phyloP scores from a whole-genome alignment of 2,888 invertebrate species.

The Embidobia sp. region DNA sequence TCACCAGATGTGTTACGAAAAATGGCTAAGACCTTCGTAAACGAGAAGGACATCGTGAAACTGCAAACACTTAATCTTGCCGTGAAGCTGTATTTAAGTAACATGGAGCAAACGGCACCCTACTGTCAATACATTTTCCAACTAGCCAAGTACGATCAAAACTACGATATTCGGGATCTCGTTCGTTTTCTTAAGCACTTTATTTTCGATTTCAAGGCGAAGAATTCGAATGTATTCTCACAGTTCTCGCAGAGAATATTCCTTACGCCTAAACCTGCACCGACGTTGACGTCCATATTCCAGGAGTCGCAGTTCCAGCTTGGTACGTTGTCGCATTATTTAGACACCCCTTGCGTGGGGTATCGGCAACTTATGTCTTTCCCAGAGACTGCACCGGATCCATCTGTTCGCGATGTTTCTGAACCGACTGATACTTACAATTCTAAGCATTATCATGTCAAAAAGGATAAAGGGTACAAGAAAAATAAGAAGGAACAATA shows the following conservation, averaged over 20 bases:
- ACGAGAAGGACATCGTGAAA: conserved; percentile 97
- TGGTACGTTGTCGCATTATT: conserved; percentile 96
- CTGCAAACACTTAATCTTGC: conserved; percentile 97
- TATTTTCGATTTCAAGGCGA: conserved; percentile 85
- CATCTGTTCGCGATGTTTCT: conserved; percentile 89
- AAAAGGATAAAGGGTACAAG: conserved; percentile 77
- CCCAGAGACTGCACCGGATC: conserved; percentile 89
- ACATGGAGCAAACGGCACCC: conserved; percentile 91
- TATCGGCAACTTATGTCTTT: conserved; percentile 94
- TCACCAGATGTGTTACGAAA: conserved; percentile 95
- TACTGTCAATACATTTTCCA: conserved; percentile 96
- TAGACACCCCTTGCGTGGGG: conserved; percentile 92
- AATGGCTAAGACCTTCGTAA: conserved; percentile 92
- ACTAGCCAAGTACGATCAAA: conserved; percentile 97
- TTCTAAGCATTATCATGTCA: conserved; percentile 70
- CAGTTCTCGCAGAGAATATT: conserved; percentile 92
- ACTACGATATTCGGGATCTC: conserved; percentile 98
- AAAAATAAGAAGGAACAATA: conserved; percentile 83
- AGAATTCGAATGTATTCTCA: conserved; percentile 81
- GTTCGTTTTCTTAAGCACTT: conserved; percentile 94
- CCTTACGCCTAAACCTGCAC: conserved; percentile 96
- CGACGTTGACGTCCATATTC: conserved; percentile 92
- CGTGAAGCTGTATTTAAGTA: conserved; percentile 94
- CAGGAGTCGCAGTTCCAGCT: conserved; percentile 92
- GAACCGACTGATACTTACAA: conserved; percentile 75